Evolutionary conservation across 2,797 vertebrate genomes (phyloP), one percentile per base, ranked within the genome.

Genomic region (Clarias platycephalus): DNA sequence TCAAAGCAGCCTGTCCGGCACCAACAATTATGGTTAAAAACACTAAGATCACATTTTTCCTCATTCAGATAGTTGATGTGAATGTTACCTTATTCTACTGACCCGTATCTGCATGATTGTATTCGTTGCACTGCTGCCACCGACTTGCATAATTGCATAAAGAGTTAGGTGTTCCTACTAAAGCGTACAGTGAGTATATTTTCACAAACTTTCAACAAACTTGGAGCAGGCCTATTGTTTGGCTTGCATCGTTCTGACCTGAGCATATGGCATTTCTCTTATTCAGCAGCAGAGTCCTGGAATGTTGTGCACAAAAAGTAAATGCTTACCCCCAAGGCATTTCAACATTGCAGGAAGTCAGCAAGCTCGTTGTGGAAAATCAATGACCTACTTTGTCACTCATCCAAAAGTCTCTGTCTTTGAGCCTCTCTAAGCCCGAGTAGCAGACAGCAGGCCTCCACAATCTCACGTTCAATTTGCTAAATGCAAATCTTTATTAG

Each of bases 221-320:
- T 66, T 28, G 9, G n/a, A 87, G 83, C 86, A 90, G 88, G 70
- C 76, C 71, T 64, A 18, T 88, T 87, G 81, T 87, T 89, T 88
- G 86, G 72, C 64, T 84, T 77, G 81, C 64, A 57, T 80, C 71
- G 58, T 86, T 83, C 67, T 80, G 57, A 78, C 74, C 62, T 67
- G 53, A 85, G 76, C 89, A 87, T 87, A 86, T 89, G 88, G 86
- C 77, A 77, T 83, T 80, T 91, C 80, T 90, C 87, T 86, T 44
- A 83, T 87, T 86, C 71, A 58, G 86, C 84, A 88, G 67, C n/a
- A 87, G 71, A 84, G 88, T 88, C 82, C 83, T 74, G 80, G 58
- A 85, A 84, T 66, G 80, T 81, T 68, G 31, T 76, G 79, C 84
- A 60, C n/a, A 57, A 40, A 71, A 84, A 76, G 37, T 78, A 78